A percentile compares a stretch with the other conserved stretches of the same genome.
phyloP scores from a whole-genome alignment of 2,797 vertebrate species.

The Cuniculus paca region DNA sequence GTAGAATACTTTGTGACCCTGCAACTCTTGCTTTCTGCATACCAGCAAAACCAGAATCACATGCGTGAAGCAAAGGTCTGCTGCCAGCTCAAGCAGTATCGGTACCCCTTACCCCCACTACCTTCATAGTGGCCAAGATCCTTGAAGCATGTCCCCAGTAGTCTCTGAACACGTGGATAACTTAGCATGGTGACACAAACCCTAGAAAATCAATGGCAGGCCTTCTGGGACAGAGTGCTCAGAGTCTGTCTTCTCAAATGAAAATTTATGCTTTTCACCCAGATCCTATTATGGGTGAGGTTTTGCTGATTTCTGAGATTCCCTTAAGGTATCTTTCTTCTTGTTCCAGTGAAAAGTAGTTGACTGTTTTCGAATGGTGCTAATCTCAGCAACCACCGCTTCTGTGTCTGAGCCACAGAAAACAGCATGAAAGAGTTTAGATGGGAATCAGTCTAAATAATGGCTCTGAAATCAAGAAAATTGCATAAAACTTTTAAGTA shows the following conservation, averaged over 20 bases:
- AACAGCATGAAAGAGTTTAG: neutral
- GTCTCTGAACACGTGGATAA: neutral
- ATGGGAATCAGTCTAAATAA: neutral
- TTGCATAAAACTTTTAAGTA: neutral
- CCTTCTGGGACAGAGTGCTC: neutral
- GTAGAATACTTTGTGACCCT: neutral
- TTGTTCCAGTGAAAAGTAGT: neutral
- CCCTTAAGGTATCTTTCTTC: neutral
- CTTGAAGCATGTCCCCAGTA: neutral
- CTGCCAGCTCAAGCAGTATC: neutral
- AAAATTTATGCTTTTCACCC: neutral
- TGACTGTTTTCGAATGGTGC: neutral
- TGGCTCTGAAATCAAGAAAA: neutral
- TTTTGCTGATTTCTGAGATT: neutral
- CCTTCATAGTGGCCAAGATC: too few relatives aligned
- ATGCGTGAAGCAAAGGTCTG: neutral
- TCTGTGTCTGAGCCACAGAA: neutral
- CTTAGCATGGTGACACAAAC: neutral
- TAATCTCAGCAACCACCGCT: neutral
- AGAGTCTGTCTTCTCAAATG: neutral
- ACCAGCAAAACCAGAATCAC: neutral
- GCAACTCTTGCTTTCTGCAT: neutral
- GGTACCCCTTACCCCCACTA: fast-evolving
- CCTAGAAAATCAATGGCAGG: neutral
- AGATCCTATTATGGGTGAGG: neutral